Evolutionary conservation across 2,113 vertebrate genomes (phyloP).

Genomic region (Acrocephalus kingi): DNA sequence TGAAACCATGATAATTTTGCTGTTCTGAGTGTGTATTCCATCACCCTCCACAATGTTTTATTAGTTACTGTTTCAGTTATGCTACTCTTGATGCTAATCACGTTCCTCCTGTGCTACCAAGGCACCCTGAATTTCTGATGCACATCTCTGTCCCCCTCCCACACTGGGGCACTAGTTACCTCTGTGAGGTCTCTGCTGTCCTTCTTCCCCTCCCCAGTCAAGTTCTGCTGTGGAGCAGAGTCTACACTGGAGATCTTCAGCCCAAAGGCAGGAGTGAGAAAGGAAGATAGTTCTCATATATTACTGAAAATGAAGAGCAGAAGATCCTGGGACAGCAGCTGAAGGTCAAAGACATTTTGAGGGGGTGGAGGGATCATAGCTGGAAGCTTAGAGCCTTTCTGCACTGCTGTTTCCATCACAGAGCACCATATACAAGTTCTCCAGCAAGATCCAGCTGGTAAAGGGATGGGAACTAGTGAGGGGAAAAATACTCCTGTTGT

Average conservation of each 20-base stretch:
- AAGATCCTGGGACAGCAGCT: neutral
- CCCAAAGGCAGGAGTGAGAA: neutral
- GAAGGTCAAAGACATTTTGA: neutral
- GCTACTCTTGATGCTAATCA: fast-evolving
- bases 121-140: neutral
- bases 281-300: neutral
- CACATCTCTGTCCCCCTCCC: neutral
- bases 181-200: neutral
- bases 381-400: neutral
- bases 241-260: neutral
- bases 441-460: neutral
- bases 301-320: neutral
- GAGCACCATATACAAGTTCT: neutral
- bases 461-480: neutral
- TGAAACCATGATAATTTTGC: neutral
- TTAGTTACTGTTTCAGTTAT: neutral
- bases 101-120: neutral
- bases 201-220: neutral
- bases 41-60: neutral
- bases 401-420: neutral
- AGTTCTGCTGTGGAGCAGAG: neutral
- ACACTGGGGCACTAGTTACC: neutral
- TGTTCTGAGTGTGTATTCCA: neutral
- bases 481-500: neutral
- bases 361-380: neutral